Evolutionary conservation across 2,113 vertebrate genomes (phyloP).

Genomic region (Girardinichthys multiradiatus): DNA sequence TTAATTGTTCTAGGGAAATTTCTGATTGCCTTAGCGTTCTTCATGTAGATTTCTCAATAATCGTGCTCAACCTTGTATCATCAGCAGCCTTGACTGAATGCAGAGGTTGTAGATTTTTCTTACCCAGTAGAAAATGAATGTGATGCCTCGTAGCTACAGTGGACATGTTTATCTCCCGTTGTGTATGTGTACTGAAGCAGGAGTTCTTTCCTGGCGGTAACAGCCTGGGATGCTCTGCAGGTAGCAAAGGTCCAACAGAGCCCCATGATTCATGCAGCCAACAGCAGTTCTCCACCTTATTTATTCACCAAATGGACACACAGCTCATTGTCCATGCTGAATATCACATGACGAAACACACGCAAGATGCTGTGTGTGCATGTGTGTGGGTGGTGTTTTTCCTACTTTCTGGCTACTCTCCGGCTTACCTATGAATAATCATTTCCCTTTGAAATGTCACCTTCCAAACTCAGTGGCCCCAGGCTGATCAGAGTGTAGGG

Average conservation of each 20-base stretch:
- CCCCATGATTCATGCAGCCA: conserved; percentile 64
- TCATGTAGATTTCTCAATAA: background rate
- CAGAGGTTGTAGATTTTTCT: conserved; percentile 21
- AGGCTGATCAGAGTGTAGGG: conserved; percentile 8
- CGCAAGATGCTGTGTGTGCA: conserved; percentile 1
- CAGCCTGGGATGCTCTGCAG: conserved; percentile 28
- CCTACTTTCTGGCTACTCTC: conserved; percentile 36
- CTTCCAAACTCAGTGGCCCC: conserved; percentile 70
- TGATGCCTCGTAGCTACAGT: conserved; percentile 7
- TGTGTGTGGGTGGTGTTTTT: conserved; percentile 44
- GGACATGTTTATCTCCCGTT: conserved; percentile 5
- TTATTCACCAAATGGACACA: conserved; percentile 72
- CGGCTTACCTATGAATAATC: conserved; percentile 69
- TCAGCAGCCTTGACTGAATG: conserved; percentile 6
- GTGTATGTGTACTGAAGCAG: background rate
- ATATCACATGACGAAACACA: conserved; percentile 64
- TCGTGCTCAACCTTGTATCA: conserved; percentile 14
- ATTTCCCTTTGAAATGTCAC: conserved; percentile 72
- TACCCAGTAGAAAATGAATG: background rate
- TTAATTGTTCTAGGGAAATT: background rate
- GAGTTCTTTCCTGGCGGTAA: conserved; percentile 29
- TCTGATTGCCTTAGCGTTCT: background rate
- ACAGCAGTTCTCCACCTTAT: conserved; percentile 63
- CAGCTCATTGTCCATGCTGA: conserved; percentile 60
- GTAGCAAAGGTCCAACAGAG: conserved; percentile 27